Evolutionary conservation across 2,888 invertebrate species (phyloP).

Genomic region (Trilocha varians): DNA sequence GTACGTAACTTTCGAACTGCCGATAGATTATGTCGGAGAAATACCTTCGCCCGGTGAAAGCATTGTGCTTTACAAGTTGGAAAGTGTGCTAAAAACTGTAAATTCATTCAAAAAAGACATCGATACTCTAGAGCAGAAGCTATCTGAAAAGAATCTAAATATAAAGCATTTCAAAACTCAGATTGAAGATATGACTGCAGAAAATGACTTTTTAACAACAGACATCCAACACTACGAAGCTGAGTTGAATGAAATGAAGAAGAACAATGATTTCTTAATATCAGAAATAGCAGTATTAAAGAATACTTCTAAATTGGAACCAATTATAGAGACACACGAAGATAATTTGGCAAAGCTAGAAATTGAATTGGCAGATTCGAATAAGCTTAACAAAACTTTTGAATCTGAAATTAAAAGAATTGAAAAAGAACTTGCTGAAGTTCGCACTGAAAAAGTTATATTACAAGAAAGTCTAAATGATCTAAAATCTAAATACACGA

Average conservation of each 20-base stretch:
- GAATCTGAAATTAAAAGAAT: conserved; percentile 74
- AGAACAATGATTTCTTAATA: conserved; percentile 80
- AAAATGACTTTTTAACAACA: conserved; percentile 62
- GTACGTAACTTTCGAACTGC: conserved; percentile 63
- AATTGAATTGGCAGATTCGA: conserved; percentile 76
- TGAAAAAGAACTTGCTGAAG: conserved; percentile 66
- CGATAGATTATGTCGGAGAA: conserved; percentile 61
- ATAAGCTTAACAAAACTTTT: conserved; percentile 71
- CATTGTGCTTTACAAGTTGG: conserved; percentile 55
- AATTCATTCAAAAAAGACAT: conserved; percentile 74
- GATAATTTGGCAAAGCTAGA: conserved; percentile 78
- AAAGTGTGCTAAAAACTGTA: conserved; percentile 69
- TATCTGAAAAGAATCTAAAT: conserved; percentile 72
- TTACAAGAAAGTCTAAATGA: conserved; percentile 67
- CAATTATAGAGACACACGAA: conserved; percentile 82
- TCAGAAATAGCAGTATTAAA: conserved; percentile 77
- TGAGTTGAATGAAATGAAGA: conserved; percentile 77
- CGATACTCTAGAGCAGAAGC: conserved; percentile 69
- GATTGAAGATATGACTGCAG: conserved; percentile 69
- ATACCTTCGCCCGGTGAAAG: conserved; percentile 53
- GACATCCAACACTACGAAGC: conserved; percentile 72
- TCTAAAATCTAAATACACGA: conserved; percentile 68
- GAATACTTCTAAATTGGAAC: conserved; percentile 77
- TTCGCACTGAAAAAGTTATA: conserved; percentile 51
- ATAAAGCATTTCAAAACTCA: conserved; percentile 65